Conservation (phyloP, 2,113 vertebrate species). For the Aegotheles bennettii region DNA sequence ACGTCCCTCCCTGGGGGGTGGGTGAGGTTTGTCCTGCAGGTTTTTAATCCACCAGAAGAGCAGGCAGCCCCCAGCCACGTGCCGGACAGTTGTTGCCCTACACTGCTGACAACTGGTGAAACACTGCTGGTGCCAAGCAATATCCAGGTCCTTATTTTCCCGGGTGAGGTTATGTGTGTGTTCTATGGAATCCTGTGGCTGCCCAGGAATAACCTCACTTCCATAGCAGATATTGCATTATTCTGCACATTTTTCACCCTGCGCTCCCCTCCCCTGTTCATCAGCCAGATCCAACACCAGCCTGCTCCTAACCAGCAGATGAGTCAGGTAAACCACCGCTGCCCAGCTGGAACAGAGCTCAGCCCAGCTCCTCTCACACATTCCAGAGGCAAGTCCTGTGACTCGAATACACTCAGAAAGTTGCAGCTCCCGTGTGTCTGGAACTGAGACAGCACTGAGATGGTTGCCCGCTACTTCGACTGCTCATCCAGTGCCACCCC, state of each 20-base stretch:
- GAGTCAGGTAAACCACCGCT: neutral
- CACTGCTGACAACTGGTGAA: neutral
- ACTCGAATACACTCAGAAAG: neutral
- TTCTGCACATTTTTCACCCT: neutral
- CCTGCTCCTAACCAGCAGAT: neutral
- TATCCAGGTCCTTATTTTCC: neutral
- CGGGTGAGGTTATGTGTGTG: neutral
- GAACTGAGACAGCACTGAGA: neutral
- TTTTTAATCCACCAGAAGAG: neutral
- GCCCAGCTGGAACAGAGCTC: neutral
- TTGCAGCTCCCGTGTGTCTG: neutral
- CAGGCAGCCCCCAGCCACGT: neutral
- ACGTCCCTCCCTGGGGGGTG: neutral
- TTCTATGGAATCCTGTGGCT: neutral
- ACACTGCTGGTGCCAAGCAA: neutral
- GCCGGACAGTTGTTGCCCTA: neutral
- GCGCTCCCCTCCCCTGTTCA: neutral
- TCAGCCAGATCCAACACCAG: neutral
- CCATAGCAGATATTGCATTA: neutral
- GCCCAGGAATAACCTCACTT: neutral
- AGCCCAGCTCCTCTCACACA: neutral
- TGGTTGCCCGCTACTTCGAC: neutral
- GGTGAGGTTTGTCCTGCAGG: neutral
- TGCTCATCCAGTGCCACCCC: too few species aligned
- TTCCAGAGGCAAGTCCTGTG: neutral